A percentile compares a stretch with the other conserved stretches of the same genome.
These are phyloP conservation scores for Psettodes erumei DNA, from an alignment of 2,113 vertebrate species.

Conservation along the genomic window DNA sequence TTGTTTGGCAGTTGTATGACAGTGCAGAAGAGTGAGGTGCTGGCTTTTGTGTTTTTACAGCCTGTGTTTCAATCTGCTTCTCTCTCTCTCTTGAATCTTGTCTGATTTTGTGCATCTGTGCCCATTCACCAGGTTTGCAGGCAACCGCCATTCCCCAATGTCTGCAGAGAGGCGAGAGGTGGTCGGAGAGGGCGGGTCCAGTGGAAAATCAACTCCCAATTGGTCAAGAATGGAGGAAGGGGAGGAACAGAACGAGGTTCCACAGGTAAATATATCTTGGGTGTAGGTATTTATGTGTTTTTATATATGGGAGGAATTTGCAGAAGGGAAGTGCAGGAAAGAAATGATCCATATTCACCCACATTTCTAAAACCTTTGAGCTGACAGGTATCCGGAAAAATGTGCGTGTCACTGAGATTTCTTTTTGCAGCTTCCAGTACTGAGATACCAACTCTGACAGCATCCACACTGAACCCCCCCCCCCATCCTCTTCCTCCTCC, in stretches of 20 bases:
- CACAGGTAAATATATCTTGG: slow-evolving; percentile 51
- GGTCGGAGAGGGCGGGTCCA: slow-evolving; percentile 86
- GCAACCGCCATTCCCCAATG: slow-evolving; percentile 92
- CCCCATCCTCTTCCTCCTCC: slow-evolving; percentile 7
- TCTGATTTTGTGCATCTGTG: background rate
- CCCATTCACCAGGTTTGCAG: slow-evolving; percentile 87
- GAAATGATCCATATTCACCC: slow-evolving; percentile 50
- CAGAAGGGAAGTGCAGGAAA: background rate
- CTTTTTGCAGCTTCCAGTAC: slow-evolving; percentile 29
- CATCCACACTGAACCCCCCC: slow-evolving; percentile 26
- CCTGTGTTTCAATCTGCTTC: slow-evolving; percentile 19
- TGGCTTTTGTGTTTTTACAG: slow-evolving; percentile 19
- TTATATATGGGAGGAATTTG: too few species aligned
- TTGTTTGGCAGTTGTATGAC: slow-evolving; percentile 15
- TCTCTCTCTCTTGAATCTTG: too few species aligned
- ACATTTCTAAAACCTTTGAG: slow-evolving; percentile 37
- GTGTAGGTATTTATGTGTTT: too few species aligned
- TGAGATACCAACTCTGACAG: slow-evolving; percentile 48
- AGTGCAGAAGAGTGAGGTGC: slow-evolving; percentile 6
- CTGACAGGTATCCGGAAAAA: slow-evolving; percentile 38
- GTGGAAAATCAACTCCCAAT: slow-evolving; percentile 90
- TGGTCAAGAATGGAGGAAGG: slow-evolving; percentile 94
- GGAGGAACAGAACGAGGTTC: slow-evolving; percentile 70
- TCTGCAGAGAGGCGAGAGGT: slow-evolving; percentile 90
- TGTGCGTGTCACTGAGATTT: slow-evolving; percentile 34